phyloP scores from a whole-genome alignment of 1,140 invertebrate species.

The Piezodorus guildinii region DNA sequence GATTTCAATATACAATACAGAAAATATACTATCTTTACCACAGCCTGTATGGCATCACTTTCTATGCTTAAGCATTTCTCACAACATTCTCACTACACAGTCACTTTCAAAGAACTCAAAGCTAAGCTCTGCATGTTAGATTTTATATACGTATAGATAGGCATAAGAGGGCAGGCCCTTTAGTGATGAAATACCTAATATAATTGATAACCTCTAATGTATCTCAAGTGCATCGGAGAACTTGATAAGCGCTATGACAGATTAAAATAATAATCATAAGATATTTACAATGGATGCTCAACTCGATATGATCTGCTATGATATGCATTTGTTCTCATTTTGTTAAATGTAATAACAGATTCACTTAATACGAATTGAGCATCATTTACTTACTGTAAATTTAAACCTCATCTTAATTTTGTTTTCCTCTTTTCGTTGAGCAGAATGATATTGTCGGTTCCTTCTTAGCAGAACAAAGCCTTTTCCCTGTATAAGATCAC shows the following conservation, averaged over 20 bases:
- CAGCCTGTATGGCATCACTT: constrained; percentile 21
- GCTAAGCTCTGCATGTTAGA: constrained; percentile 17
- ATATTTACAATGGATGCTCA: not conserved
- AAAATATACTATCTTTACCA: constrained; percentile 25
- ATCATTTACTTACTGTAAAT: too few species aligned
- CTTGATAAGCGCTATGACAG: too few species aligned
- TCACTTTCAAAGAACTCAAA: not conserved
- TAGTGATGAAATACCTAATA: too few species aligned
- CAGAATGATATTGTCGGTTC: constrained; percentile 8
- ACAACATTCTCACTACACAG: constrained; percentile 6
- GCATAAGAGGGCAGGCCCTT: not conserved
- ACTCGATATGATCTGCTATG: constrained; percentile 4
- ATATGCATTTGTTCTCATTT: not conserved
- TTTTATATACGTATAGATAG: constrained; percentile 6
- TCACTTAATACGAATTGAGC: not conserved
- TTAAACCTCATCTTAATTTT: not conserved
- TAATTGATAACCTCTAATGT: too few species aligned
- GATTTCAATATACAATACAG: constrained; percentile 18
- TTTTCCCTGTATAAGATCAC: not conserved
- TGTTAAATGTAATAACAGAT: not conserved
- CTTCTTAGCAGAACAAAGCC: constrained; percentile 11
- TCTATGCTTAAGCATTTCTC: constrained; percentile 17
- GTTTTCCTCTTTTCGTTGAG: not conserved
- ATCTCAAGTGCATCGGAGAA: too few species aligned
- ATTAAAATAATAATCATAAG: too few species aligned